These are phyloP conservation scores for Hypercompe scribonia DNA, from an alignment of 2,888 invertebrate genomes.

Conservation along the genomic window DNA sequence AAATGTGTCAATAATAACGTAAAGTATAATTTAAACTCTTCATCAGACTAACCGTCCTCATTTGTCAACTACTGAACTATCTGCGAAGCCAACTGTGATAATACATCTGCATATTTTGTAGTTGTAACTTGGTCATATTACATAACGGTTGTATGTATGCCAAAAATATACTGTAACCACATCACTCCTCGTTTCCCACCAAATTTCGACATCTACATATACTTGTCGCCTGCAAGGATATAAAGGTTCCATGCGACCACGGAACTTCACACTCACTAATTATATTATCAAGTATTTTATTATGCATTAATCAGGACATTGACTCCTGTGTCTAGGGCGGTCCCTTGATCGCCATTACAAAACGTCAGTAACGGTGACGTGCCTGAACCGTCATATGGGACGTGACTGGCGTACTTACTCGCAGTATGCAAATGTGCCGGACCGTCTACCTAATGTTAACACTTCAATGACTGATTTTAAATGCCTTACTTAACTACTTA, in stretches of 20 bases:
- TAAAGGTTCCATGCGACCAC: conserved; percentile 26
- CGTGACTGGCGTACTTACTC: conserved; percentile 62
- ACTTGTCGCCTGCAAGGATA: conserved; percentile 13
- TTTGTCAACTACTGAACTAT: neutral
- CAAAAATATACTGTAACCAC: conserved; percentile 28
- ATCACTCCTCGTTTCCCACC: conserved; percentile 25
- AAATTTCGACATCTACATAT: conserved; percentile 1
- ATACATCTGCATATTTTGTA: neutral
- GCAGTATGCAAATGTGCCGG: conserved; percentile 32
- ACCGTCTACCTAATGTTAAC: conserved; percentile 27
- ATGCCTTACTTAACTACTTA: conserved; percentile 43
- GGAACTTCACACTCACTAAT: conserved; percentile 12
- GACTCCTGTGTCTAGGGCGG: conserved; percentile 74
- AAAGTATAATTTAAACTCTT: neutral
- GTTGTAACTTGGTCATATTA: conserved; percentile 13
- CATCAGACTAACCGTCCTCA: neutral
- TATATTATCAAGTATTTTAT: conserved; percentile 30
- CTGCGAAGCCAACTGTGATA: too few species aligned
- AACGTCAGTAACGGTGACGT: conserved; percentile 79
- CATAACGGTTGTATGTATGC: conserved; percentile 31
- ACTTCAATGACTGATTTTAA: conserved; percentile 51
- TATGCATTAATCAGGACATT: conserved; percentile 61
- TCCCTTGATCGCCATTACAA: conserved; percentile 73
- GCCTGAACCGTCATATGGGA: conserved; percentile 50
- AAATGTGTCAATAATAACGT: neutral